These are phyloP conservation scores for Chymomyza procnemis DNA, from an alignment of 2,888 invertebrate genomes.

Conservation along the genomic window DNA sequence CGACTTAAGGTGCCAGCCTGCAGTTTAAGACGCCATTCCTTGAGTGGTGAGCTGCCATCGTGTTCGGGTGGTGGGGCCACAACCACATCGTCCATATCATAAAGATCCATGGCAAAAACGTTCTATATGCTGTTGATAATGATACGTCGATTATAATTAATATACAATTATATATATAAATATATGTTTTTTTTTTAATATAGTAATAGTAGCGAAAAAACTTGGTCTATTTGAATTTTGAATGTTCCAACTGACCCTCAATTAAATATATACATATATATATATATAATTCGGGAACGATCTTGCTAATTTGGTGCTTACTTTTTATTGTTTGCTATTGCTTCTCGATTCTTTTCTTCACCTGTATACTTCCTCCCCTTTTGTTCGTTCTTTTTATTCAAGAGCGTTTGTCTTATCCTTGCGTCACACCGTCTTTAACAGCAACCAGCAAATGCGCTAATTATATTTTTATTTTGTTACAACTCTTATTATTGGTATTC, in stretches of 20 bases:
- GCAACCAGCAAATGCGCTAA: no score
- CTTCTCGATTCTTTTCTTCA: no score
- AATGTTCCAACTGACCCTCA: not conserved
- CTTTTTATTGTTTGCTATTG: not conserved
- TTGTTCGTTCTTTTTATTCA: no score
- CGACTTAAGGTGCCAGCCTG: constrained; percentile 74
- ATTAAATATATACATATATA: no score
- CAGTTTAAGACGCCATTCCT: constrained; percentile 78
- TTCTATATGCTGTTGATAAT: not conserved
- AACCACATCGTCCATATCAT: constrained; percentile 73
- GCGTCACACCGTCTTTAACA: no score
- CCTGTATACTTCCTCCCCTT: no score
- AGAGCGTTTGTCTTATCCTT: no score
- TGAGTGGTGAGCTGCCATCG: constrained; percentile 68
- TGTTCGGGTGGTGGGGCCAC: constrained; percentile 55
- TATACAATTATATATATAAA: not conserved
- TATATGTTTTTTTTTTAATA: not conserved
- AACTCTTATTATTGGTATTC: no score
- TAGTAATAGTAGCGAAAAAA: not conserved
- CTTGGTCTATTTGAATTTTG: not conserved
- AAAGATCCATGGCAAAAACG: constrained; percentile 64
- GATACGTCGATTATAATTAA: not conserved
- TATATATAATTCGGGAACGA: no score
- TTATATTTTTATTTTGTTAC: no score
- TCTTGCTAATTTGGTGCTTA: no score